Percentiles rank a stretch among this genome's conserved stretches.
phyloP scores from a whole-genome alignment of 1,140 invertebrate species.

The Habropoda laboriosa region DNA sequence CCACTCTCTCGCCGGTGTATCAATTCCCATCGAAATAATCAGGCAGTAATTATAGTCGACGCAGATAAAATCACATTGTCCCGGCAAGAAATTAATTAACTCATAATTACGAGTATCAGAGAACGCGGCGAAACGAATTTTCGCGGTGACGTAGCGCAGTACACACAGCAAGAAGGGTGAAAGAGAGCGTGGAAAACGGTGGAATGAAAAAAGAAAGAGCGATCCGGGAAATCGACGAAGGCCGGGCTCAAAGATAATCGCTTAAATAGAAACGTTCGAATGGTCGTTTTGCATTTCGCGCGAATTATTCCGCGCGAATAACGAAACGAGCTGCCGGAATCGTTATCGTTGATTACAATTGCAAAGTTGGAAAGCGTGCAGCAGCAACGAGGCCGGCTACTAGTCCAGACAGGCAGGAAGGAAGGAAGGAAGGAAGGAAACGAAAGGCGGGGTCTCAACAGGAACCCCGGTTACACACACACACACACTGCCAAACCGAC shows the following conservation, averaged over 20 bases:
- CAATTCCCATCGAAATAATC: background rate
- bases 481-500: constrained; percentile 50
- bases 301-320: constrained; percentile 61
- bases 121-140: background rate
- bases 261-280: constrained; percentile 54
- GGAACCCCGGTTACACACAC: constrained; percentile 43
- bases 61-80: background rate
- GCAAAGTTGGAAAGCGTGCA: constrained; percentile 57
- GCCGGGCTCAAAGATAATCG: constrained; percentile 18
- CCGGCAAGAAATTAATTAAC: constrained; percentile 15
- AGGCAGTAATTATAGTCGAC: too few species aligned
- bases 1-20: background rate
- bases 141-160: background rate
- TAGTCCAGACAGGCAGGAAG: constrained; percentile 30
- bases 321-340: constrained; percentile 61
- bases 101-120: background rate
- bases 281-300: constrained; percentile 51
- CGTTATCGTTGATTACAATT: constrained; percentile 69
- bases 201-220: too few species aligned
- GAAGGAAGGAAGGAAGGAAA: constrained; percentile 56
- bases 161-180: background rate
- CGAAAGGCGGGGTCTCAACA: background rate
- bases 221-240: background rate
- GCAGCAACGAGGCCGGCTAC: background rate
- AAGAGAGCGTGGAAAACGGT: background rate